phyloP scores from a whole-genome alignment of 2,888 invertebrate genomes.

The Caradrina clavipalpis region DNA sequence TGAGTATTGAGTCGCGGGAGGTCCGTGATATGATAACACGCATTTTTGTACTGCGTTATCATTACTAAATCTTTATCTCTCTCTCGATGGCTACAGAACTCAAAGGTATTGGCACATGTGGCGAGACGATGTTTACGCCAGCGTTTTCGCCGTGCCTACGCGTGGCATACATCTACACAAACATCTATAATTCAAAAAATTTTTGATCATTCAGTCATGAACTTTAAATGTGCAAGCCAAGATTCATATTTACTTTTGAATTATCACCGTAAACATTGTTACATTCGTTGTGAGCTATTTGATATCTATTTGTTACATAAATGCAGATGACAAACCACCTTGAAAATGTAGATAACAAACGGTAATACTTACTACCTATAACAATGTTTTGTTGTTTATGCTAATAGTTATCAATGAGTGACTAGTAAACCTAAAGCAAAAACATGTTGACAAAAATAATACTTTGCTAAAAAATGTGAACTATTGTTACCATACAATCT shows the following conservation, averaged over 20 bases:
- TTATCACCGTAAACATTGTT: constrained; percentile 13
- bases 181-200: constrained; percentile 18
- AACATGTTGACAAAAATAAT: not conserved
- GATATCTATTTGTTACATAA: constrained; percentile 48
- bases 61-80: constrained; percentile 62
- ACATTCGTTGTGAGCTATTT: constrained; percentile 29
- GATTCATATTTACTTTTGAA: constrained; percentile 1
- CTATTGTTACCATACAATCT: not conserved
- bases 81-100: constrained; percentile 60
- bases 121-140: constrained; percentile 76
- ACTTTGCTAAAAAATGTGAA: not conserved
- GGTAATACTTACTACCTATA: not conserved
- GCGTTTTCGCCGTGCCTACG: constrained; percentile 66
- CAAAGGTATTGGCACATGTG: constrained; percentile 74
- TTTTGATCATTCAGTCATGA: constrained; percentile 3
- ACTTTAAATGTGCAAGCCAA: constrained; percentile 3
- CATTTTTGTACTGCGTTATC: constrained; percentile 54
- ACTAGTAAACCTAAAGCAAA: not conserved
- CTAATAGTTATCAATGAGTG: not conserved
- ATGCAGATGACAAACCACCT: constrained; percentile 40
- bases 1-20: constrained; percentile 89
- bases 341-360: constrained; percentile 39
- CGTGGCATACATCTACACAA: constrained; percentile 51
- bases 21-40: constrained; percentile 41
- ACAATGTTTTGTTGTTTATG: constrained; percentile 12